Base-by-base conservation (phyloP, 2,888 invertebrate species). In the Eueremaeus valkanovi region DNA sequence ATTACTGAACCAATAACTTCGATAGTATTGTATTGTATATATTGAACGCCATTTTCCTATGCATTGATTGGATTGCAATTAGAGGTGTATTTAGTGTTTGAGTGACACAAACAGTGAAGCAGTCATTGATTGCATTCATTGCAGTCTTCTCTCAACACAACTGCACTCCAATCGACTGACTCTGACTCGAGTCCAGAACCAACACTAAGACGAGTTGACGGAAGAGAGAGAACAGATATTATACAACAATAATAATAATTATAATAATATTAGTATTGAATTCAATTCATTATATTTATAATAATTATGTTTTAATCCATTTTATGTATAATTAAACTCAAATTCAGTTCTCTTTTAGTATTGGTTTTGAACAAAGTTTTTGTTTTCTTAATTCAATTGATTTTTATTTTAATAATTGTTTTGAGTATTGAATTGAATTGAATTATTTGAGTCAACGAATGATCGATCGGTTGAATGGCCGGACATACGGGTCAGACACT, bases 1-100 rank as follows among this genome's bases (percentile, higher is more conserved):
- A 45, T 45, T 45, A 16, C 3, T 45, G 45, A 18, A 45, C 45
- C 9, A n/a, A n/a, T n/a, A n/a, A n/a, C n/a, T n/a, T n/a, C n/a
- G 45, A 3, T 45, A 3, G 6, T 16, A 16, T 16, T 3, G 11
- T 6, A 16, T 45, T 45, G 45, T 3, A 16, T 3, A 3, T 16
- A 45, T 45, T 45, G 45, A 45, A 45, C 45, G 45, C 45, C 45
- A 45, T 45, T 45, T 45, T n/a, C n/a, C n/a, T n/a, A n/a, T n/a
- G 45, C 45, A 45, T 45, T 16, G 45, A 8, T n/a, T n/a, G n/a
- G 36, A 8, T 8, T 36, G 36, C 36, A 36, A 36, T 36, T 11
- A 36, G 36, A 36, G 36, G 36, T 36, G 36, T 36, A 16, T 45
- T 13, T 16, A 45, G 3, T 16, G 45, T 45, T 45, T 45, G 45